Percentiles rank a stretch among this genome's conserved stretches.
Conservation (phyloP, 2,113 vertebrate species). For the Chauna torquata region DNA sequence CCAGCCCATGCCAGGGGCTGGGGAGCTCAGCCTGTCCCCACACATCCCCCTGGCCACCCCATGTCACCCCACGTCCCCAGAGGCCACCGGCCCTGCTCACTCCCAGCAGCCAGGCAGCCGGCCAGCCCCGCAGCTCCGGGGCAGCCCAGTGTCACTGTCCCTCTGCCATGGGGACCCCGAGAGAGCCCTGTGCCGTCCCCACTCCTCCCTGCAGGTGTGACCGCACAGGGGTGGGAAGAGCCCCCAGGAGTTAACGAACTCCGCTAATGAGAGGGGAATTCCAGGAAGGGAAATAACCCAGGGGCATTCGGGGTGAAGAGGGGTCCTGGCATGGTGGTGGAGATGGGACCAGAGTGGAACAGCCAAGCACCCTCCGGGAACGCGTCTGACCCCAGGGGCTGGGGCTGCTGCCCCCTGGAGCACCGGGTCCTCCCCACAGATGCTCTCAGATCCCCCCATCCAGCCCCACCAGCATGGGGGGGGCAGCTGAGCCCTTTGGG, state of each 20-base stretch:
- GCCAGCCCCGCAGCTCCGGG: neutral
- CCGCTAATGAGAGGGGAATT: neutral
- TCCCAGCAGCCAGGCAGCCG: neutral
- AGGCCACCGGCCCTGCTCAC: neutral
- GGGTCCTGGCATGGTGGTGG: neutral
- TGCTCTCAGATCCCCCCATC: no score
- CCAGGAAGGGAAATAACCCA: neutral
- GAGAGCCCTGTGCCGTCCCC: neutral
- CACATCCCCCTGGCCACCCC: accelerated
- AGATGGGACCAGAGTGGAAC: no score
- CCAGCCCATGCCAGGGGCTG: neutral
- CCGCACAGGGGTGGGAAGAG: neutral
- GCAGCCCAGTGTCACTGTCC: neutral
- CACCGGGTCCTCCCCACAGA: neutral
- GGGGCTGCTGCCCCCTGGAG: neutral
- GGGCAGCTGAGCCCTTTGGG: neutral
- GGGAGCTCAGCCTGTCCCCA: neutral
- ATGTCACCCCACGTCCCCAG: neutral
- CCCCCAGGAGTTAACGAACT: neutral
- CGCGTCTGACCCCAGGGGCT: no score
- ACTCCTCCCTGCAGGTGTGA: neutral
- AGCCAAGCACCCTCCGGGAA: neutral
- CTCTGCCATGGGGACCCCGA: neutral
- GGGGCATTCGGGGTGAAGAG: neutral
- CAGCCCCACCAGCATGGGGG: neutral